Conservation (phyloP, 2,888 invertebrate species). For the Cerastis rubricosa region DNA sequence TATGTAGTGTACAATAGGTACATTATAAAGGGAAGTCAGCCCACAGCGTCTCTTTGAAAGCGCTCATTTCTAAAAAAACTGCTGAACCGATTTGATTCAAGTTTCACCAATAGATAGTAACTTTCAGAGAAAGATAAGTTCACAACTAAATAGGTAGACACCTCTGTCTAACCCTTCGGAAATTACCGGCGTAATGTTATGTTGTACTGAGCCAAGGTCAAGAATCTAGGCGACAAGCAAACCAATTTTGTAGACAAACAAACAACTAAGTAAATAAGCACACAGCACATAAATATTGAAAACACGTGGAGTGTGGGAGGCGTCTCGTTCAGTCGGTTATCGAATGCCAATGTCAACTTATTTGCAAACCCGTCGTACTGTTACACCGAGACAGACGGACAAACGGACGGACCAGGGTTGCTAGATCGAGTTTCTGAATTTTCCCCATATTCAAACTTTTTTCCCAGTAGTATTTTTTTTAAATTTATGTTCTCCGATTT, state of each 20-base stretch:
- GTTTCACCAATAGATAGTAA: background rate
- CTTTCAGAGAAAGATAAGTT: background rate
- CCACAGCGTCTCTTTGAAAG: background rate
- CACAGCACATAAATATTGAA: conserved; percentile 51
- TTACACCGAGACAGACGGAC: conserved; percentile 69
- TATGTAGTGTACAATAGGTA: background rate
- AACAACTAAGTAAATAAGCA: conserved; percentile 17
- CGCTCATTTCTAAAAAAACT: conserved; percentile 16
- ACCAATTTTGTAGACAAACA: conserved; percentile 23
- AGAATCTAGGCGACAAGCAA: background rate
- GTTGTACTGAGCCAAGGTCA: background rate
- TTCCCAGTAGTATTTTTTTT: background rate
- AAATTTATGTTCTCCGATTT: too few species aligned
- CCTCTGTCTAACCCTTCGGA: background rate
- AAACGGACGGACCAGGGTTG: conserved; percentile 40
- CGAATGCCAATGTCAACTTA: conserved; percentile 88
- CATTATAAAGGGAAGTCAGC: background rate
- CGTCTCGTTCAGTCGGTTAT: conserved; percentile 65
- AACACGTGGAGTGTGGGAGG: conserved; percentile 60
- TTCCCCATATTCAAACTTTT: background rate
- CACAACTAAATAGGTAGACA: background rate
- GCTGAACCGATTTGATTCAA: conserved; percentile 8
- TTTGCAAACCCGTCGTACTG: conserved; percentile 87
- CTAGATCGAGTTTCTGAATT: background rate
- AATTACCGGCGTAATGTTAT: background rate